Evolutionary conservation across 2,888 invertebrate species (phyloP).

Genomic region (Drosophila borborema): DNA sequence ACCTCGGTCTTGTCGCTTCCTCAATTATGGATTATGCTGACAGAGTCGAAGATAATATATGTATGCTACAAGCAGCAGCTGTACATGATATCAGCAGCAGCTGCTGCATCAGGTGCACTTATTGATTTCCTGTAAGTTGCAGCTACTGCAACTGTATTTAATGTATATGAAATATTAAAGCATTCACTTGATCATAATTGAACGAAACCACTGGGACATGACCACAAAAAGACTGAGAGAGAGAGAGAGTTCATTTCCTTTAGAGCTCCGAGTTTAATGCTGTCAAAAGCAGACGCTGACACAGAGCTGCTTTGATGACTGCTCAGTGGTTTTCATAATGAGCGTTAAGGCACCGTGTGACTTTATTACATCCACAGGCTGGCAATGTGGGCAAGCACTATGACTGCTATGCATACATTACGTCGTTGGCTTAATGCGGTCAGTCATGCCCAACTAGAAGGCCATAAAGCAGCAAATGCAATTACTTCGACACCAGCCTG

Average conservation of each 20-base stretch:
- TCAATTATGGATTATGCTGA: slow-evolving; percentile 45
- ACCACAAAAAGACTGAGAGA: slow-evolving; percentile 25
- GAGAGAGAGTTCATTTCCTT: slow-evolving; percentile 24
- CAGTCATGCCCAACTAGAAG: slow-evolving; percentile 13
- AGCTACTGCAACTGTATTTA: slow-evolving; percentile 29
- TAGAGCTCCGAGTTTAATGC: slow-evolving; percentile 3
- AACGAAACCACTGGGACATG: slow-evolving; percentile 59
- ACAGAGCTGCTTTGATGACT: slow-evolving; percentile 26
- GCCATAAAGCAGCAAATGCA: slow-evolving; percentile 53
- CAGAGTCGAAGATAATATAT: slow-evolving; percentile 9
- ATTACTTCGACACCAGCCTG: slow-evolving; percentile 56
- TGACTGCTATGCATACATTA: slow-evolving; percentile 6
- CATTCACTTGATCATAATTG: slow-evolving; percentile 56
- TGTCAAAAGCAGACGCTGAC: slow-evolving; percentile 5
- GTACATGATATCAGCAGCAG: background rate
- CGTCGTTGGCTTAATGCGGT: slow-evolving; percentile 33
- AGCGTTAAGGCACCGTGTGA: slow-evolving; percentile 8
- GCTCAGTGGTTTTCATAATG: slow-evolving; percentile 48
- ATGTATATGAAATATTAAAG: slow-evolving; percentile 52
- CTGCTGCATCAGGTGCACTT: slow-evolving; percentile 18
- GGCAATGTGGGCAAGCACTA: background rate
- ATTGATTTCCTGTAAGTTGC: slow-evolving; percentile 45
- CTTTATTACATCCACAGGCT: slow-evolving; percentile 13
- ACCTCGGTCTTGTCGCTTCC: slow-evolving; percentile 31
- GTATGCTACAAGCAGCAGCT: too few species aligned